Evolutionary conservation across 1,140 invertebrate species (phyloP), one percentile per base, ranked within the genome.

Genomic region (Pseudomyrmex pallidus): DNA sequence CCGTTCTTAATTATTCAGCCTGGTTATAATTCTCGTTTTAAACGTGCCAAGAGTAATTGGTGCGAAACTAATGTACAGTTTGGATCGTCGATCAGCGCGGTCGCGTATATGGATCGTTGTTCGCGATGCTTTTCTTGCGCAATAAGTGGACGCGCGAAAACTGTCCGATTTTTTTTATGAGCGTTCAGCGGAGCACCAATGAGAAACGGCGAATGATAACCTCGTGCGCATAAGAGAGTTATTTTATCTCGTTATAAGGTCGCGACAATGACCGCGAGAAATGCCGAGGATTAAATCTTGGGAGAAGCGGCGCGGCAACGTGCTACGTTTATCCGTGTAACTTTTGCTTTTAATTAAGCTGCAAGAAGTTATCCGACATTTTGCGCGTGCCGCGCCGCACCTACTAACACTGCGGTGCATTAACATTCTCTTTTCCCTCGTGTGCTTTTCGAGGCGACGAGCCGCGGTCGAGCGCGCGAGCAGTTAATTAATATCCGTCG

Each of bases 281-380:
- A 66, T 54, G 68, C 12, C 22, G 35, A 13, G 62, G 59, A 74
- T 85, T 85, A 86, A 86, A 74, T 74, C 82, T 83, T 66, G 74
- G 10, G 44, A 78, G 66, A 12, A 54, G 10, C 83, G 50, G 72
- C 64, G 64, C 48, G 50, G 35, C 17, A n/a, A 1, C 10, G 22
- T 13, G 62, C 61, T n/a, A 13, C 76, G 56, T 80, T 80, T 80
- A 70, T 70, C 76, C 56, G 35, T 61, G 54, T 80, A 80, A 80
- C 76, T 80, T 80, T 80, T 80, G 54, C 76, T 70, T 80, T 80
- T 80, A 80, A 80, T 80, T 80, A 80, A 80, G 66, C 76, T 25
- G 35, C 44, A 46, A 20, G 44, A 80, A 80, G 76, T 80, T 80
- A 80, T 70, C 54, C 66, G 66, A 54, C 54, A 54, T 80, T 80